Conservation (phyloP, 2,888 invertebrate genomes). For the Hedya salicella region DNA sequence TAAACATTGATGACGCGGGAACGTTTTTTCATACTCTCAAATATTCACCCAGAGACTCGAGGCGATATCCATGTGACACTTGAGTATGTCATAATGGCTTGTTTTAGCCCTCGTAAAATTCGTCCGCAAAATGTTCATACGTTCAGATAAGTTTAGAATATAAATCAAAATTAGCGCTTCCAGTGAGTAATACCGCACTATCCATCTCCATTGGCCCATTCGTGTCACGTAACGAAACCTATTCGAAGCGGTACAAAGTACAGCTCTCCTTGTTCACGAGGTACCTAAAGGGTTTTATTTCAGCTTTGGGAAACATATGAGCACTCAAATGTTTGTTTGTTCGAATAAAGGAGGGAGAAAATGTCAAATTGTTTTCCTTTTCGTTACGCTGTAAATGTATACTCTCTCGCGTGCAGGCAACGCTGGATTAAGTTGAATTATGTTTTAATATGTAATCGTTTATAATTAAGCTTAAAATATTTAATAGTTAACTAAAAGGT, state of each 20-base stretch:
- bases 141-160: neutral
- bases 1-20: too few relatives aligned
- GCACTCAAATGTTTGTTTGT: constrained; percentile 43
- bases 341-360: constrained; percentile 36
- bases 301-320: constrained; percentile 42
- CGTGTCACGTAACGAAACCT: constrained; percentile 42
- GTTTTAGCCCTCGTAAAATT: neutral
- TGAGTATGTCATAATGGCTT: too few relatives aligned
- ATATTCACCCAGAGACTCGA: too few relatives aligned
- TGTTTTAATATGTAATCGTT: too few relatives aligned
- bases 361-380: constrained; percentile 39
- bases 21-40: too few relatives aligned
- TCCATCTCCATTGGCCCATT: constrained; percentile 37
- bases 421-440: neutral
- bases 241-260: constrained; percentile 43
- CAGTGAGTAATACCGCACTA: constrained; percentile 19
- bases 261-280: constrained; percentile 41
- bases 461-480: too few relatives aligned
- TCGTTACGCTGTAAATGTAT: neutral
- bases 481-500: too few relatives aligned
- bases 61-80: too few relatives aligned
- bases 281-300: constrained; percentile 43
- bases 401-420: neutral
- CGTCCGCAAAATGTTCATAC: neutral
- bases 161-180: constrained; percentile 28